These are phyloP conservation scores for Ceratina calcarata DNA, from an alignment of 1,140 invertebrate species.

Conservation along the genomic window DNA sequence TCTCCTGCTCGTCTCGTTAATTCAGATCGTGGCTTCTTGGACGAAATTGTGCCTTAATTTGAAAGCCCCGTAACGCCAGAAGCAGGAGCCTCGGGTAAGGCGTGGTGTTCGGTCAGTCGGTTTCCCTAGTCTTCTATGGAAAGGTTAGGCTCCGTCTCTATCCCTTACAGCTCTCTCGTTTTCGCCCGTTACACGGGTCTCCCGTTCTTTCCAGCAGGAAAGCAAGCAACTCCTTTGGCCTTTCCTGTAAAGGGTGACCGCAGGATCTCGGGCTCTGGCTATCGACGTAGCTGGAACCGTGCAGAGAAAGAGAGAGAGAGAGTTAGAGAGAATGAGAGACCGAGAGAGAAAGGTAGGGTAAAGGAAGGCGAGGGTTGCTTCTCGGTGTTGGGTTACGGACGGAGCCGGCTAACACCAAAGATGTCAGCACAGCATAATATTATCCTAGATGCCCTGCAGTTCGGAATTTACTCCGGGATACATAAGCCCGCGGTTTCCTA, in stretches of 20 bases:
- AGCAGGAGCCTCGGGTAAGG: slow-evolving; percentile 61
- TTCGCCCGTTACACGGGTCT: slow-evolving; percentile 11
- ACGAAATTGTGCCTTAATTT: slow-evolving; percentile 77
- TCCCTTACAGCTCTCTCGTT: slow-evolving; percentile 2
- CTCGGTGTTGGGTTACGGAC: slow-evolving; percentile 65
- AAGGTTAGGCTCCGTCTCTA: slow-evolving; percentile 52
- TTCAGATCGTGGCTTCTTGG: slow-evolving; percentile 69
- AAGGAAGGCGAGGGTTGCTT: slow-evolving; percentile 53
- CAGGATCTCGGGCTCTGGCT: slow-evolving; percentile 75
- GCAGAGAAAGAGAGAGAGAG: neutral
- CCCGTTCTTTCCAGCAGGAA: slow-evolving; percentile 42
- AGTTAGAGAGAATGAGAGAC: slow-evolving; percentile 26
- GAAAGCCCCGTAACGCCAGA: slow-evolving; percentile 70
- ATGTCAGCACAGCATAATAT: slow-evolving; percentile 71
- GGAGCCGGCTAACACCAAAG: slow-evolving; percentile 70
- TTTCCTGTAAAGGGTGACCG: slow-evolving; percentile 75
- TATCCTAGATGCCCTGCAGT: slow-evolving; percentile 64
- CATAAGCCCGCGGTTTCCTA: slow-evolving; percentile 65
- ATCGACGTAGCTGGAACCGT: slow-evolving; percentile 72
- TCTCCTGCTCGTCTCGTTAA: slow-evolving; percentile 66
- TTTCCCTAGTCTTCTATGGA: slow-evolving; percentile 56
- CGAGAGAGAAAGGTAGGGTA: slow-evolving; percentile 25
- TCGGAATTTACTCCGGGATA: slow-evolving; percentile 67
- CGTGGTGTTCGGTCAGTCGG: slow-evolving; percentile 67
- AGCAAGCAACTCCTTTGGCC: slow-evolving; percentile 73